Evolutionary conservation across 2,888 invertebrate species (phyloP).

Genomic region (Phyllotreta striolata): DNA sequence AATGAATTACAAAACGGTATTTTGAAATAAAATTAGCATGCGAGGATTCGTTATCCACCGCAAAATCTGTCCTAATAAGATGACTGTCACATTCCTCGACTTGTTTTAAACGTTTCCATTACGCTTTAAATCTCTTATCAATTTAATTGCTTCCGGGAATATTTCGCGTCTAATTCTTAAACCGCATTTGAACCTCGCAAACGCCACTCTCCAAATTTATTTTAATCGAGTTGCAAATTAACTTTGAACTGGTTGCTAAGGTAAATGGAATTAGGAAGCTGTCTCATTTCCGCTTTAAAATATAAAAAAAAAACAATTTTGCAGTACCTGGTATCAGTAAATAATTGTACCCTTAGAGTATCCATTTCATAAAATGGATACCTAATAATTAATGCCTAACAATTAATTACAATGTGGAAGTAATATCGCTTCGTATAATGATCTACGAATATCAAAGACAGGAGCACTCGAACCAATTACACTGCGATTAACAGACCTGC

Average conservation of each 20-base stretch:
- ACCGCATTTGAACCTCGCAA: too few relatives aligned
- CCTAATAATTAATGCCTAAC: neutral
- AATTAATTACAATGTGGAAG: neutral
- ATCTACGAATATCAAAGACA: neutral
- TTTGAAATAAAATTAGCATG: slow-evolving; percentile 22
- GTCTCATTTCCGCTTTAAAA: too few relatives aligned
- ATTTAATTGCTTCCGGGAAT: neutral
- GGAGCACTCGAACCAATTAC: neutral
- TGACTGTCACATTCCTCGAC: slow-evolving; percentile 16
- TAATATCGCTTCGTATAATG: too few relatives aligned
- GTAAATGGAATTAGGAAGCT: too few relatives aligned
- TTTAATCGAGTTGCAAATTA: too few relatives aligned
- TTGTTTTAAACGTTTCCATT: slow-evolving; percentile 23
- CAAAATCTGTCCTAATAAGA: slow-evolving; percentile 23
- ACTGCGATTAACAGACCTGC: slow-evolving; percentile 5
- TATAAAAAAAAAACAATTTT: too few relatives aligned
- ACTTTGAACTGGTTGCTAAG: too few relatives aligned
- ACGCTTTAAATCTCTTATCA: slow-evolving; percentile 11
- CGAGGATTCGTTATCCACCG: slow-evolving; percentile 6
- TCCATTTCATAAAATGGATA: too few relatives aligned
- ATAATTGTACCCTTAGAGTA: too few relatives aligned
- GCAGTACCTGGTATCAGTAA: too few relatives aligned
- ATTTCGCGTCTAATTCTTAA: too few relatives aligned
- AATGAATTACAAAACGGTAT: slow-evolving; percentile 28
- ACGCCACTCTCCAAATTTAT: too few relatives aligned